A percentile compares a stretch with the other conserved stretches of the same genome.
These are phyloP conservation scores for Sapajus apella DNA, from an alignment of 2,113 vertebrate species.

Conservation along the genomic window DNA sequence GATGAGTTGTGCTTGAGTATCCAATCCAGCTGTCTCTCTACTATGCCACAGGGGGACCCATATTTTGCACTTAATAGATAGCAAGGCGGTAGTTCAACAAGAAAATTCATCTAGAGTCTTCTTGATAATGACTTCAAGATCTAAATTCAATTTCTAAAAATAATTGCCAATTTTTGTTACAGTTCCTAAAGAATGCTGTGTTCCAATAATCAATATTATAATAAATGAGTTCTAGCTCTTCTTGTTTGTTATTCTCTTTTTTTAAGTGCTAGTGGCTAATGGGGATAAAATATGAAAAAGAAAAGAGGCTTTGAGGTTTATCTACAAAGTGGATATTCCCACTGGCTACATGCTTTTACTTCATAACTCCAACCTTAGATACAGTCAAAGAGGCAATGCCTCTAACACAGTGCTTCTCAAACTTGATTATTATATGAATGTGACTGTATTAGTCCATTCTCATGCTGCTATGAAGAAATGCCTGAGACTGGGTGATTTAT, in stretches of 20 bases:
- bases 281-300: constrained; percentile 37
- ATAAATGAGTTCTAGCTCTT: constrained; percentile 47
- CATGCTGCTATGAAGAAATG: no score
- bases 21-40: background rate
- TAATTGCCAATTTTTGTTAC: constrained; percentile 63
- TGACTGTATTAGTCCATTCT: no score
- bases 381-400: background rate
- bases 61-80: constrained; percentile 59
- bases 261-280: constrained; percentile 36
- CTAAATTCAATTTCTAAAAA: constrained; percentile 67
- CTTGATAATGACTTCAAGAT: constrained; percentile 21
- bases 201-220: constrained; percentile 53
- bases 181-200: constrained; percentile 45
- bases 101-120: constrained; percentile 30
- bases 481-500: no score
- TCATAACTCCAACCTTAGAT: background rate
- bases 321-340: background rate
- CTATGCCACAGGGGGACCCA: background rate
- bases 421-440: background rate
- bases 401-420: background rate
- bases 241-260: constrained; percentile 41
- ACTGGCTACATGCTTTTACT: background rate
- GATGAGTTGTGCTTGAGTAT: background rate
- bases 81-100: constrained; percentile 32
- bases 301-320: background rate